Evolutionary conservation across 2,888 invertebrate genomes (phyloP).

Genomic region (Neocrepidodera transversa): DNA sequence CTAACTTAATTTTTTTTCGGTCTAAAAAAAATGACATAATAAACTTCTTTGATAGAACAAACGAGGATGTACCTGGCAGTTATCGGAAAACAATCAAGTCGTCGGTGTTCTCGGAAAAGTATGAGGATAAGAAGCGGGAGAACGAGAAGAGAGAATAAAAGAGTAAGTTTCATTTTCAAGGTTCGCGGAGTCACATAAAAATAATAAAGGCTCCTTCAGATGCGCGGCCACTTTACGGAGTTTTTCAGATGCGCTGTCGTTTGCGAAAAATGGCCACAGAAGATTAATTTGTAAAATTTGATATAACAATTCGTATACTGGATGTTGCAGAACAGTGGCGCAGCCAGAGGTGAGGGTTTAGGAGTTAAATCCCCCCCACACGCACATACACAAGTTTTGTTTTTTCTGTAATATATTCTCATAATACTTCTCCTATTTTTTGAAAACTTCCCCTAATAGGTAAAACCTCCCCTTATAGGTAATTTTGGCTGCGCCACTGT

Average conservation of each 20-base stretch:
- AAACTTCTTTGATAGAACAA: neutral
- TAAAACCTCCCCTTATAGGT: no score
- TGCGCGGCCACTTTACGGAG: neutral
- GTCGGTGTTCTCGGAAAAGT: neutral
- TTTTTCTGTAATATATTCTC: no score
- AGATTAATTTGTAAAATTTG: no score
- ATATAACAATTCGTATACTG: no score
- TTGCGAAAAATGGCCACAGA: neutral
- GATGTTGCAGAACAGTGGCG: no score
- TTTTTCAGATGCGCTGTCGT: neutral
- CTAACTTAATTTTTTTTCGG: neutral
- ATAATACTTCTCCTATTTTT: no score
- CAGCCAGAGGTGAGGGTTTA: no score
- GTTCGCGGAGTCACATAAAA: neutral
- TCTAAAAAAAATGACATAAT: neutral
- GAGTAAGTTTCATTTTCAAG: neutral
- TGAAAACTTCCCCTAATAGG: no score
- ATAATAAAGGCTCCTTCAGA: neutral
- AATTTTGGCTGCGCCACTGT: no score
- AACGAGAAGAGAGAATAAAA: neutral
- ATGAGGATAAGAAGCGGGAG: neutral
- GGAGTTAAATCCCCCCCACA: no score
- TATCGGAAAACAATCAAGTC: conserved; percentile 6
- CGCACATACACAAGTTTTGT: no score
- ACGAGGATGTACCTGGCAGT: conserved; percentile 3